Evolutionary conservation across 2,113 vertebrate genomes (phyloP).

Genomic region (Mus spicilegus): DNA sequence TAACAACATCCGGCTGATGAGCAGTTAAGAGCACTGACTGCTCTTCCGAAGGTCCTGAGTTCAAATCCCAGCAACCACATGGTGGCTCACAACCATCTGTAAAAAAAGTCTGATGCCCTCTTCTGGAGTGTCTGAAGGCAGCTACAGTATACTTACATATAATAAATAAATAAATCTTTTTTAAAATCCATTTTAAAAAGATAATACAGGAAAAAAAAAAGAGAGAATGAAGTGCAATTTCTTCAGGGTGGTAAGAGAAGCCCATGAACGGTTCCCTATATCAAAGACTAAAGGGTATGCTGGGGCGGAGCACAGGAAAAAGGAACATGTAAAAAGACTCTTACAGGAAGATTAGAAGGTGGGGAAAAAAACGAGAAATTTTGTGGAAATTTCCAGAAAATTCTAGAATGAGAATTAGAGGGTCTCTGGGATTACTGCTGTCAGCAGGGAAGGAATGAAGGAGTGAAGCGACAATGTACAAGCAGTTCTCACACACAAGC

Average conservation of each 20-base stretch:
- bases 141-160: too few relatives aligned
- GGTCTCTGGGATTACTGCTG: neutral
- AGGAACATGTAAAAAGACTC: slow-evolving; percentile 2
- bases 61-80: too few relatives aligned
- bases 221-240: slow-evolving; percentile 17
- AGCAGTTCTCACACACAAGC: too few relatives aligned
- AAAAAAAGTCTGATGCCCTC: too few relatives aligned
- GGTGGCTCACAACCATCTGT: too few relatives aligned
- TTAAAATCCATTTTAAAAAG: neutral
- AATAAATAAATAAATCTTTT: too few relatives aligned
- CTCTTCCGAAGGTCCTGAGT: too few relatives aligned
- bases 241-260: slow-evolving; percentile 35
- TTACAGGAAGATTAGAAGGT: neutral
- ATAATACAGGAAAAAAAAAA: neutral
- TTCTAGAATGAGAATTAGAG: slow-evolving; percentile 14
- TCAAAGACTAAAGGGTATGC: slow-evolving; percentile 49
- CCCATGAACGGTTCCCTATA: neutral
- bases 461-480: neutral
- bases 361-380: neutral
- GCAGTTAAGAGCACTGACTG: too few relatives aligned
- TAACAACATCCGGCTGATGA: neutral
- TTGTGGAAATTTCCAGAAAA: too few relatives aligned
- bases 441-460: neutral
- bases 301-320: neutral
- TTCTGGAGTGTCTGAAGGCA: too few relatives aligned